phyloP scores from a whole-genome alignment of 2,888 invertebrate species.

The Eutolmus rufibarbis region DNA sequence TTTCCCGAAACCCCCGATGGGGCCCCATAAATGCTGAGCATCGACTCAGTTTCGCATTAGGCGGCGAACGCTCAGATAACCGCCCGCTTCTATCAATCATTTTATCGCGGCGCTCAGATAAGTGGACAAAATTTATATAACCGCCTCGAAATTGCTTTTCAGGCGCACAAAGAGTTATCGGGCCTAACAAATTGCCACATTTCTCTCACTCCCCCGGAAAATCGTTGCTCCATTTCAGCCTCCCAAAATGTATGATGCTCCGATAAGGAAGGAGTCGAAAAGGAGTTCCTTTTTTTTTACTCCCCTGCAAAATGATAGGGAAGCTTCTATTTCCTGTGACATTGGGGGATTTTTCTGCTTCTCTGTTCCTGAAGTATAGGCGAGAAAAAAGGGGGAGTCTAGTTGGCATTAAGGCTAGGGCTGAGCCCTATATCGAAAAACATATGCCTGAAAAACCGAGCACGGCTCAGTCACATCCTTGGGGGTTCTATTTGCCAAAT shows the following conservation, averaged over 20 bases:
- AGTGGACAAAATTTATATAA: slow-evolving; percentile 24
- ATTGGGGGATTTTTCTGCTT: neutral
- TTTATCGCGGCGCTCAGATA: slow-evolving; percentile 11
- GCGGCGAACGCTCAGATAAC: neutral
- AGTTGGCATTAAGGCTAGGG: neutral
- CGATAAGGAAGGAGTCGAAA: slow-evolving; percentile 13
- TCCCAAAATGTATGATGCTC: neutral
- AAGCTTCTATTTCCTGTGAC: slow-evolving; percentile 28
- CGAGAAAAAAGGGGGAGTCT: neutral
- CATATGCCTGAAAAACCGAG: neutral
- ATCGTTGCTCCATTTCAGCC: neutral
- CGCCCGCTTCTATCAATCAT: neutral
- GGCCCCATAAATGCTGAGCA: neutral
- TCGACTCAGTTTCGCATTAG: neutral
- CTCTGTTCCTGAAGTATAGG: neutral
- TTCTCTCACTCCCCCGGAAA: neutral
- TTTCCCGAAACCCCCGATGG: neutral
- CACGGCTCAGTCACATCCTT: neutral
- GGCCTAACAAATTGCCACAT: slow-evolving; percentile 11
- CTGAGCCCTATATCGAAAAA: neutral
- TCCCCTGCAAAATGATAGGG: neutral
- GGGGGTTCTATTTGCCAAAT: slow-evolving; percentile 26
- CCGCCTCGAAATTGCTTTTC: slow-evolving; percentile 11
- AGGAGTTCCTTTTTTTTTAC: neutral
- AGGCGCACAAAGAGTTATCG: slow-evolving; percentile 28